Conservation (phyloP, 2,888 invertebrate species). For the Spodoptera littoralis region DNA sequence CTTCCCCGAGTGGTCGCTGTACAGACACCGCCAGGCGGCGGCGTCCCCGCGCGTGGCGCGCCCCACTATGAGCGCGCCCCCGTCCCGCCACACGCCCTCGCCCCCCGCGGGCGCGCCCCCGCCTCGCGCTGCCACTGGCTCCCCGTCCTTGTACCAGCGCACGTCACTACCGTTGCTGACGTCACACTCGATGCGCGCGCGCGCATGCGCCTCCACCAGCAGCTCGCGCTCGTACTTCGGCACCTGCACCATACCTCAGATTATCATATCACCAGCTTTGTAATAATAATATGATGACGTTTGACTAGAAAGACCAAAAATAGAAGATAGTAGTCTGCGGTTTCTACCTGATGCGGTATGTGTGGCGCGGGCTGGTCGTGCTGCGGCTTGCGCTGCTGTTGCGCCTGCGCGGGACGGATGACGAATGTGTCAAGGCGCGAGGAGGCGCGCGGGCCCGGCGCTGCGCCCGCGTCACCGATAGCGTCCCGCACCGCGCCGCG, state of each 20-base stretch:
- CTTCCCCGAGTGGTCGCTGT: slow-evolving; percentile 90
- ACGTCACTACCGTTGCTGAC: slow-evolving; percentile 73
- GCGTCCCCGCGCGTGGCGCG: slow-evolving; percentile 89
- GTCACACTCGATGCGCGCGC: slow-evolving; percentile 73
- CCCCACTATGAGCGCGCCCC: slow-evolving; percentile 71
- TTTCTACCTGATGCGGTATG: slow-evolving; percentile 29
- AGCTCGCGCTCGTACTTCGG: slow-evolving; percentile 72
- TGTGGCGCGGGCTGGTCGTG: slow-evolving; percentile 64
- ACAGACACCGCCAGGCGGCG: slow-evolving; percentile 92
- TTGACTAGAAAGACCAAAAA: too few species aligned
- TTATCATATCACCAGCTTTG: background rate
- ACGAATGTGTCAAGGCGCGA: slow-evolving; percentile 82
- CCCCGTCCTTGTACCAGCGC: slow-evolving; percentile 83
- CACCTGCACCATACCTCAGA: slow-evolving; percentile 48
- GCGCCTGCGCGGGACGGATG: slow-evolving; percentile 76
- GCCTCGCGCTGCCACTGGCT: slow-evolving; percentile 48
- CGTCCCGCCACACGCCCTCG: slow-evolving; percentile 72
- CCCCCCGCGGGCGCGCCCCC: slow-evolving; percentile 60
- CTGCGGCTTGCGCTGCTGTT: slow-evolving; percentile 52
- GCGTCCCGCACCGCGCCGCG: slow-evolving; percentile 83
- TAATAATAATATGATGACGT: too few species aligned
- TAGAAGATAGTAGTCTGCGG: background rate
- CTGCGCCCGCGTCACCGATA: slow-evolving; percentile 83
- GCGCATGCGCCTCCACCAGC: slow-evolving; percentile 77
- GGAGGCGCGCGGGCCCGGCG: slow-evolving; percentile 79